These are phyloP conservation scores for Nasua narica DNA, from an alignment of 2,797 vertebrate species.

Conservation along the genomic window DNA sequence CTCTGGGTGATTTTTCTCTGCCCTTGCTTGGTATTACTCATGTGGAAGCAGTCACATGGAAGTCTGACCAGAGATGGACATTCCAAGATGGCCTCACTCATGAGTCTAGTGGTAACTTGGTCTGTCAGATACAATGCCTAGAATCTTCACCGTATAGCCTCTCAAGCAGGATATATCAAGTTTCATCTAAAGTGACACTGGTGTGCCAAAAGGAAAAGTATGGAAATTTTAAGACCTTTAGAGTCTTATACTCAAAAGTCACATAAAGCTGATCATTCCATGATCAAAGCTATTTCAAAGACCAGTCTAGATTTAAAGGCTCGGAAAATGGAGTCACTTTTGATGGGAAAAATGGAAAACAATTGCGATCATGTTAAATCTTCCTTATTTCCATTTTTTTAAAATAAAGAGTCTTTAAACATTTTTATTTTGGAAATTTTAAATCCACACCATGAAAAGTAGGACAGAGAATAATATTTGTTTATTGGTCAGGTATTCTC, in stretches of 20 bases:
- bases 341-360: background rate
- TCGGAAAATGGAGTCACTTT: background rate
- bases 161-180: accelerated
- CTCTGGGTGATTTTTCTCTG: background rate
- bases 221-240: background rate
- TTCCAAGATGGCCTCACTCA: background rate
- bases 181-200: background rate
- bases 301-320: background rate
- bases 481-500: background rate
- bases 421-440: slow-evolving; percentile 38
- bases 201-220: background rate
- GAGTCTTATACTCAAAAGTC: background rate
- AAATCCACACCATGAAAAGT: background rate
- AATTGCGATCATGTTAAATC: background rate
- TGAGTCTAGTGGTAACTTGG: background rate
- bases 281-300: background rate
- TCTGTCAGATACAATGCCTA: background rate
- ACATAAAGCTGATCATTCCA: background rate
- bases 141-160: background rate
- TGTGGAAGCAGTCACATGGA: background rate
- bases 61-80: background rate
- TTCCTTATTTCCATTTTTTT: background rate
- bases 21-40: background rate
- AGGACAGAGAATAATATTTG: slow-evolving; percentile 18
- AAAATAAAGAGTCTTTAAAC: background rate